Percentiles rank a stretch among this genome's conserved stretches.
These are phyloP conservation scores for Remorina albescens DNA, from an alignment of 2,797 vertebrate species.

Conservation along the genomic window DNA sequence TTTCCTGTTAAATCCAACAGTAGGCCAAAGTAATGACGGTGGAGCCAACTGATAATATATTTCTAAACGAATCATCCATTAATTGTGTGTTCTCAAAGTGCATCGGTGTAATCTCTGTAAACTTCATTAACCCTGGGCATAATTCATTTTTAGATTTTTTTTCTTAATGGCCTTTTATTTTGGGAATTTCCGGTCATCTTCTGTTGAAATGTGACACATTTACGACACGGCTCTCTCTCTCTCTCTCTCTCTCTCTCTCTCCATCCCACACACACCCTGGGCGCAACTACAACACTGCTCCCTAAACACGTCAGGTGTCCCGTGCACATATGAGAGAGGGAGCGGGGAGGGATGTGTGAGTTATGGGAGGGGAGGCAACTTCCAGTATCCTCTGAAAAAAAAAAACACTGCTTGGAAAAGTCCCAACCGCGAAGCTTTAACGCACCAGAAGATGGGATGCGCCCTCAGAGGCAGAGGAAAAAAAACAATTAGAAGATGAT, in stretches of 20 bases:
- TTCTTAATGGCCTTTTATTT: conserved; percentile 36
- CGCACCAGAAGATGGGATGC: conserved; percentile 1
- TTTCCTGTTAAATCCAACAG: too few species aligned
- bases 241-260: background rate
- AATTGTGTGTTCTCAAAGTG: background rate
- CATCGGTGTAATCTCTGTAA: fast-evolving
- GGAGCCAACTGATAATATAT: too few species aligned
- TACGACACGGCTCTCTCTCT: conserved; percentile 4
- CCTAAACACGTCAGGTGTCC: background rate
- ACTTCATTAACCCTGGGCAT: fast-evolving
- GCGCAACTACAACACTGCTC: background rate
- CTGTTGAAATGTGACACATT: background rate
- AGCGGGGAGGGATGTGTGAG: background rate
- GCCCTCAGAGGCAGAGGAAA: conserved; percentile 6
- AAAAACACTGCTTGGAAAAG: background rate
- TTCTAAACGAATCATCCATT: too few species aligned
- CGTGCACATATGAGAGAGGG: background rate
- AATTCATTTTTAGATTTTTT: background rate
- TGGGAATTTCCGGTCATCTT: conserved; percentile 24
- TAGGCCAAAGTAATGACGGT: too few species aligned
- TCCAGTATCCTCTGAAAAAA: too few species aligned
- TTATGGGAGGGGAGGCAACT: too few species aligned
- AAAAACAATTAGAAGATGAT: too few species aligned
- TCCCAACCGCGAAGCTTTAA: conserved; percentile 27
- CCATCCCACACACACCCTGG: conserved; percentile 36